Evolutionary conservation across 2,797 vertebrate species (phyloP).

Genomic region (Micromesistius poutassou): DNA sequence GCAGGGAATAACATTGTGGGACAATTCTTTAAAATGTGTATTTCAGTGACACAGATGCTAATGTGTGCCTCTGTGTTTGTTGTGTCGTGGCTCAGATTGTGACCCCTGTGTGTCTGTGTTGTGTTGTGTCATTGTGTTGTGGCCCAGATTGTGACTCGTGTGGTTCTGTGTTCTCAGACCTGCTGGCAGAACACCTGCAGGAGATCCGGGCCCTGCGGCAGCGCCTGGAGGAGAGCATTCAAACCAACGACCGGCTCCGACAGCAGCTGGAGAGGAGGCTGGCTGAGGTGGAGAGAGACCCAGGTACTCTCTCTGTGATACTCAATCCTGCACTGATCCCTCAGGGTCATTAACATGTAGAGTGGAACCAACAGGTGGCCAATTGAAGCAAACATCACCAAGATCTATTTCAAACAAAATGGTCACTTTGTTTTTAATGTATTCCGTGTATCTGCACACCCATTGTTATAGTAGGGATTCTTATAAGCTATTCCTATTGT

Average conservation of each 20-base stretch:
- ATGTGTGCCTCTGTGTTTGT: not conserved
- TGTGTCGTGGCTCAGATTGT: not conserved
- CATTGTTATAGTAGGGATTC: too few species aligned
- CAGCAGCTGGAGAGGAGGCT: slow-evolving; percentile 86
- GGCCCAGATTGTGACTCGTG: not conserved
- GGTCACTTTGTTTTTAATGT: too few species aligned
- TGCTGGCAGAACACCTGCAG: slow-evolving; percentile 87
- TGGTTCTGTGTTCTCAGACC: slow-evolving; percentile 61
- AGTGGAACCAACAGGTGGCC: not conserved
- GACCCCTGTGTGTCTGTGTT: not conserved
- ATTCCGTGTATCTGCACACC: too few species aligned
- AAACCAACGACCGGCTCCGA: slow-evolving; percentile 86
- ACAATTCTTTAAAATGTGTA: too few species aligned
- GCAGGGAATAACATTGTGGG: not conserved
- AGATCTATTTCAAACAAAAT: too few species aligned
- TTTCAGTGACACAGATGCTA: too few species aligned
- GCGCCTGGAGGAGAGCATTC: slow-evolving; percentile 90
- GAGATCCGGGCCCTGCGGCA: slow-evolving; percentile 87
- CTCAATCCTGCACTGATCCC: not conserved
- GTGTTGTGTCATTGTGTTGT: not conserved
- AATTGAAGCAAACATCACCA: not conserved
- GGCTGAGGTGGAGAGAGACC: slow-evolving; percentile 76
- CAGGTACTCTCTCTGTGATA: slow-evolving; percentile 68
- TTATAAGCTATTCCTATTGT: too few species aligned
- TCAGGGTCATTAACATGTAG: not conserved